Evolutionary conservation across 2,797 vertebrate species (phyloP).

Genomic region (Lacerta viridis): DNA sequence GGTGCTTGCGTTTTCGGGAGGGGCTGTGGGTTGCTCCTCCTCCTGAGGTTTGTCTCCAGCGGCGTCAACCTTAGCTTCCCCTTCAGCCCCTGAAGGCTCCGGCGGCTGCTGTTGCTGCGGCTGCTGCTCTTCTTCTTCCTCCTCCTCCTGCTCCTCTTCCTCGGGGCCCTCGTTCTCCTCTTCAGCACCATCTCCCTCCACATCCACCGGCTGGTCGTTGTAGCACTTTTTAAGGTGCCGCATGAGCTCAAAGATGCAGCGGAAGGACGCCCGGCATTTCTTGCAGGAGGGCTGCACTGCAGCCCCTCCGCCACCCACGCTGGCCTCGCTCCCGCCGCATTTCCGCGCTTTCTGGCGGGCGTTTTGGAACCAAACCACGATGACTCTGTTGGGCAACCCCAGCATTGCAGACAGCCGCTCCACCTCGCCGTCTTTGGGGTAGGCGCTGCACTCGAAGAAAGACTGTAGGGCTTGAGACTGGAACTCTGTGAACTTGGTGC

Average conservation of each 20-base stretch:
- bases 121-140: conserved; percentile 56
- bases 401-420: conserved; percentile 72
- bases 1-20: background rate
- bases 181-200: conserved; percentile 62
- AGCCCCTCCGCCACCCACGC: background rate
- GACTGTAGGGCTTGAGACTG: conserved; percentile 80
- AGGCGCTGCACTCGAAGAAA: conserved; percentile 80
- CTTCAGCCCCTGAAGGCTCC: conserved; percentile 13
- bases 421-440: conserved; percentile 79
- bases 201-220: conserved; percentile 69
- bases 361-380: conserved; percentile 82
- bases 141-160: conserved; percentile 47
- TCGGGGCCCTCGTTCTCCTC: conserved; percentile 65
- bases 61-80: conserved; percentile 37
- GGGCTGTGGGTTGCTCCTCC: conserved; percentile 26
- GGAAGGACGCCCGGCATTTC: conserved; percentile 70
- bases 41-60: conserved; percentile 50
- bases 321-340: conserved; percentile 63
- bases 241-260: conserved; percentile 78
- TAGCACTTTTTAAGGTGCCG: conserved; percentile 79
- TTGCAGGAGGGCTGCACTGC: conserved; percentile 61
- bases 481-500: conserved; percentile 81
- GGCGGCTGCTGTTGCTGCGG: background rate
- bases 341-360: conserved; percentile 80
- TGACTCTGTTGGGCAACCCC: conserved; percentile 75